These are phyloP conservation scores for Sapayoa aenigma DNA, from an alignment of 2,113 vertebrate genomes.

Conservation along the genomic window DNA sequence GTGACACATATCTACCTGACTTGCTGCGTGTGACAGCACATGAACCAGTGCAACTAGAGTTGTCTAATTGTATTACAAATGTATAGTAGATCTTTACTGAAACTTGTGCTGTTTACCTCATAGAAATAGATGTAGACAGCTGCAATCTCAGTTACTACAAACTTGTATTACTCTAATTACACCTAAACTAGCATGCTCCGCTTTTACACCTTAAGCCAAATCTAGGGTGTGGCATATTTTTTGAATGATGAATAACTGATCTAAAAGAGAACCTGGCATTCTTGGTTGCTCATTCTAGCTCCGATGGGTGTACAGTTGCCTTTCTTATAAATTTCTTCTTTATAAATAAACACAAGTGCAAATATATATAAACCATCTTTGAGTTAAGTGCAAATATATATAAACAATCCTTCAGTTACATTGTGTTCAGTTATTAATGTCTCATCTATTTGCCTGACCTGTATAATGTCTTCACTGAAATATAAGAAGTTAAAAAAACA, in stretches of 20 bases:
- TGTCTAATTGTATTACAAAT: background rate
- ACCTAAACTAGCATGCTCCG: background rate
- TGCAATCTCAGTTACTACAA: background rate
- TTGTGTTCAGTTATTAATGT: background rate
- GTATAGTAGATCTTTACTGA: background rate
- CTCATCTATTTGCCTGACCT: background rate
- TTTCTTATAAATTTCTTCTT: background rate
- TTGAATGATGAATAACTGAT: background rate
- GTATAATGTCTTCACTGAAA: background rate
- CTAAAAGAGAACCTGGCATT: background rate
- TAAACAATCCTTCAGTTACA: background rate
- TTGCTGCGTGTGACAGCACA: background rate
- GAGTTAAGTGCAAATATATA: background rate
- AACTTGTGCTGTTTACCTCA: background rate
- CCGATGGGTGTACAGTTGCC: background rate
- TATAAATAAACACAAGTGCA: background rate
- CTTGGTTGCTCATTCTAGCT: background rate
- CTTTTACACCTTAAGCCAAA: background rate
- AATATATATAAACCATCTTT: too few species aligned
- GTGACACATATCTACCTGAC: background rate
- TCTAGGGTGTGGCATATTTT: background rate
- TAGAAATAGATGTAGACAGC: background rate
- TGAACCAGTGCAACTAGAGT: background rate
- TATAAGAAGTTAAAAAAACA: background rate
- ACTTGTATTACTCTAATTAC: background rate